A percentile compares a stretch with the other conserved stretches of the same genome.
Evolutionary conservation across 2,113 vertebrate species (phyloP).

Genomic region (Eulacestoma nigropectus): DNA sequence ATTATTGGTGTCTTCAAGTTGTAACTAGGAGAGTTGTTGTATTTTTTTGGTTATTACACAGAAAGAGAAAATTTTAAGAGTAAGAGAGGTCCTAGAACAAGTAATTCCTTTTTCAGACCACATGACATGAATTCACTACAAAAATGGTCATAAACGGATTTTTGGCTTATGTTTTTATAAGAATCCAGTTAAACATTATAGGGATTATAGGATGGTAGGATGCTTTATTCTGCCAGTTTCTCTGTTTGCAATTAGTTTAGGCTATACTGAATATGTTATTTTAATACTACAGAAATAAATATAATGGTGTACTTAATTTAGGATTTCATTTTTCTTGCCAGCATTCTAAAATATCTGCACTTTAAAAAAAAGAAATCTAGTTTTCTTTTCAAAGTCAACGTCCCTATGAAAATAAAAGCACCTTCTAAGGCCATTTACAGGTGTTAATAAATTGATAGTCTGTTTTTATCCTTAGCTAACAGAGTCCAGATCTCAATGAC

Average conservation of each 20-base stretch:
- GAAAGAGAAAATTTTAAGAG: neutral
- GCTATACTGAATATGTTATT: neutral
- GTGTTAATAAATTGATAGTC: neutral
- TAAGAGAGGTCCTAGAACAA: neutral
- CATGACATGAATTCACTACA: neutral
- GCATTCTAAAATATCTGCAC: neutral
- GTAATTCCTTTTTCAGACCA: neutral
- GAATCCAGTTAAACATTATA: neutral
- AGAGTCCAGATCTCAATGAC: neutral
- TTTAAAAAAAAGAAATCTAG: neutral
- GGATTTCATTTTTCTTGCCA: neutral
- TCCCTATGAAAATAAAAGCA: neutral
- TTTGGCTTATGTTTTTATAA: neutral
- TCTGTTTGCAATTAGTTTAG: neutral
- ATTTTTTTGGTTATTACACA: neutral
- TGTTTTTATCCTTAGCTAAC: neutral
- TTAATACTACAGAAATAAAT: neutral
- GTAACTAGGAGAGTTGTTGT: neutral
- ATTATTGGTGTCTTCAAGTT: neutral
- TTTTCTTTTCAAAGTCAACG: neutral
- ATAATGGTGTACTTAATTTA: neutral
- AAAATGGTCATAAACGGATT: neutral
- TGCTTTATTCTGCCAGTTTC: neutral
- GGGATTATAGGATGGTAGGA: neutral
- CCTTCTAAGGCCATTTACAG: neutral